A percentile compares a stretch with the other conserved stretches of the same genome.
These are phyloP conservation scores for Ornithoptera priamus DNA, from an alignment of 2,888 invertebrate species.

Conservation along the genomic window DNA sequence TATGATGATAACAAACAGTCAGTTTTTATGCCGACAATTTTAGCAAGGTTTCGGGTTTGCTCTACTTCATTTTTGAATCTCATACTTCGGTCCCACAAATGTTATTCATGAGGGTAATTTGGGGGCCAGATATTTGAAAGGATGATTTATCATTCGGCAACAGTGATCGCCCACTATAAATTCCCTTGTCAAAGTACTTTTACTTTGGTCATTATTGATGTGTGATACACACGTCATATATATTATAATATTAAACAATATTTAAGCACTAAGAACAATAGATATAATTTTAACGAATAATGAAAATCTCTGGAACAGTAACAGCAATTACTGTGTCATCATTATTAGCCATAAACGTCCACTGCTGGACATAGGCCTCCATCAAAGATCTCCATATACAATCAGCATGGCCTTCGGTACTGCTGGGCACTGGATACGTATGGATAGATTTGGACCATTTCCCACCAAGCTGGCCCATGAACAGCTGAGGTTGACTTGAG, in stretches of 20 bases:
- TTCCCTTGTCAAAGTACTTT: slow-evolving; percentile 8
- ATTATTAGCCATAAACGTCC: no score
- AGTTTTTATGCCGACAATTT: slow-evolving; percentile 2
- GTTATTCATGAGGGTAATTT: slow-evolving; percentile 28
- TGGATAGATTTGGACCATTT: no score
- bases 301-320: no score
- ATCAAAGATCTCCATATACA: no score
- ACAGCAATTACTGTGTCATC: no score
- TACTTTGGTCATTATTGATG: slow-evolving; percentile 10
- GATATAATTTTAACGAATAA: no score
- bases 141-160: slow-evolving; percentile 26
- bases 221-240: neutral
- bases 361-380: no score
- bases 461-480: no score
- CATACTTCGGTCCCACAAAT: slow-evolving; percentile 25
- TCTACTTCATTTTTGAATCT: slow-evolving; percentile 21
- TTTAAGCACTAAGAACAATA: no score
- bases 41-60: slow-evolving; percentile 2
- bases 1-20: neutral
- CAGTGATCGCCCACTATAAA: slow-evolving; percentile 19
- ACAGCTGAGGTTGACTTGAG: no score
- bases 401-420: no score
- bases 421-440: no score
- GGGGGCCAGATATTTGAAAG: slow-evolving; percentile 26
- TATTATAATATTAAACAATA: neutral